Conservation (phyloP, 64 coral and sea anemone species). For the Pocillopora damicornis region DNA sequence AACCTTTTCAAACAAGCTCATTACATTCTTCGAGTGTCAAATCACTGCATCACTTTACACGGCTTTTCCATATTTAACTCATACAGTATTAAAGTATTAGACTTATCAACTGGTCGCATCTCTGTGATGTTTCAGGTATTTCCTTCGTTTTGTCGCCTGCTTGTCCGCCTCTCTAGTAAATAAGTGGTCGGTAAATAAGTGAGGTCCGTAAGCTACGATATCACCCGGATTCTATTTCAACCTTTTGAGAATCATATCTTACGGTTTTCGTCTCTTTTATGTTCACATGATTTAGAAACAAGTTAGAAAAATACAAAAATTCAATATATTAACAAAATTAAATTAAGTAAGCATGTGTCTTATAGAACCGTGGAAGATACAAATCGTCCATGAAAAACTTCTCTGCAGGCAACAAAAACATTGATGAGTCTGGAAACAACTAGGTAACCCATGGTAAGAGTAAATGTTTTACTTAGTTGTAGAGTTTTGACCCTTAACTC, state of each 20-base stretch:
- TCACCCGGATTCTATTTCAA: constrained; percentile 3
- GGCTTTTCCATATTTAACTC: constrained; percentile 15
- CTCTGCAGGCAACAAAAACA: too few relatives aligned
- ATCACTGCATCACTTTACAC: constrained; percentile 20
- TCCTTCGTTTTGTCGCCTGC: constrained; percentile 19
- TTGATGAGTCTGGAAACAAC: too few relatives aligned
- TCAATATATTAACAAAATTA: not conserved
- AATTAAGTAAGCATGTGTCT: too few relatives aligned
- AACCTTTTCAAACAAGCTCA: constrained; percentile 47
- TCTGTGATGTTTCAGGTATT: constrained; percentile 41
- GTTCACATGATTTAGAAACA: not conserved
- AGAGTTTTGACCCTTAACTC: too few relatives aligned
- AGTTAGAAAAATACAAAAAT: not conserved
- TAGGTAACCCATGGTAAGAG: too few relatives aligned
- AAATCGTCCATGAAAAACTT: too few relatives aligned
- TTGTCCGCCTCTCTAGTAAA: not conserved
- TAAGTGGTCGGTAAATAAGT: not conserved
- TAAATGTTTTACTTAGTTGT: too few relatives aligned
- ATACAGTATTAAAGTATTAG: constrained; percentile 32
- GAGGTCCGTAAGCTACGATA: not conserved
- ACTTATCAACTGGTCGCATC: constrained; percentile 39
- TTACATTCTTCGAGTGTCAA: constrained; percentile 22
- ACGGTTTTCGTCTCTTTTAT: not conserved
- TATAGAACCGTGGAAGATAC: too few relatives aligned
- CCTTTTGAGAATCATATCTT: not conserved